These are phyloP conservation scores for Psilopogon haemacephalus DNA, from an alignment of 2,113 vertebrate genomes.

Conservation along the genomic window DNA sequence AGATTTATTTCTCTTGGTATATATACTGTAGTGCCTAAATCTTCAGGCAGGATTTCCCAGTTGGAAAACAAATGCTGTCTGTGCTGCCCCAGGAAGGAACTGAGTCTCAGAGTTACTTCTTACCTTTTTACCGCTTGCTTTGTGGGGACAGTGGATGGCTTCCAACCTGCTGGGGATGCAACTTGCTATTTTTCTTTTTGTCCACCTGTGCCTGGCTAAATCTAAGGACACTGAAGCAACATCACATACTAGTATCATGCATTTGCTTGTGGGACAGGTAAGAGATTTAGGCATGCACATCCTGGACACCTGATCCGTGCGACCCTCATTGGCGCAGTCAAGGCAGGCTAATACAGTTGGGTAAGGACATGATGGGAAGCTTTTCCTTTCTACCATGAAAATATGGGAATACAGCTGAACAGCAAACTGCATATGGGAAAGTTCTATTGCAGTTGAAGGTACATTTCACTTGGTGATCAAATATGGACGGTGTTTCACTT, in stretches of 20 bases:
- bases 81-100: background rate
- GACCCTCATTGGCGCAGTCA: background rate
- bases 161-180: background rate
- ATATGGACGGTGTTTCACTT: background rate
- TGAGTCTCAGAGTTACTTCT: background rate
- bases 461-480: background rate
- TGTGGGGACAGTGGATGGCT: slow-evolving; percentile 3
- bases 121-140: background rate
- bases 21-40: background rate
- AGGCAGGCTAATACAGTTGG: background rate
- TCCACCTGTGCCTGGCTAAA: slow-evolving; percentile 7
- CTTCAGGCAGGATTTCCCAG: slow-evolving; percentile 16
- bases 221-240: background rate
- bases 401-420: background rate
- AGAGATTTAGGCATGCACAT: background rate
- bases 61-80: background rate
- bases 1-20: background rate
- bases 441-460: slow-evolving; percentile 8
- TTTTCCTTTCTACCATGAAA: slow-evolving; percentile 9
- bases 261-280: background rate
- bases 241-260: background rate
- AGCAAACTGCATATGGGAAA: background rate
- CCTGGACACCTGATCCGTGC: background rate
- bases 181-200: background rate
- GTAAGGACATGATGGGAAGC: background rate